Evolutionary conservation across 2,797 vertebrate species (phyloP).

Genomic region (Phoebastria nigripes): DNA sequence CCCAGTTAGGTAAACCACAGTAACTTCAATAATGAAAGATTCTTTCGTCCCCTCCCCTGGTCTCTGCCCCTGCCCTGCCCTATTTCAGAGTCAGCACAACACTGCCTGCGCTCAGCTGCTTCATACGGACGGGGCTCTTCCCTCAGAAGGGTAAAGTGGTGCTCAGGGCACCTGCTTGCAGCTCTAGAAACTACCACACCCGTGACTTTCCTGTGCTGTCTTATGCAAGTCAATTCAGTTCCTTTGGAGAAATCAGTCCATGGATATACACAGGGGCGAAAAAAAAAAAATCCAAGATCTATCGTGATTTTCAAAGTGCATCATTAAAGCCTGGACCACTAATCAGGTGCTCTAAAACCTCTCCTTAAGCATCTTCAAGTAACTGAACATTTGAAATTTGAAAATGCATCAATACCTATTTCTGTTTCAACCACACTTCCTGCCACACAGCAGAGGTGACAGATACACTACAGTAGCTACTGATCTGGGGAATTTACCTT

Average conservation of each 20-base stretch:
- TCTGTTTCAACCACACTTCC: background rate
- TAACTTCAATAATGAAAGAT: background rate
- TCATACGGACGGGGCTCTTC: fast-evolving
- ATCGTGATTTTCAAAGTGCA: background rate
- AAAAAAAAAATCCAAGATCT: no score
- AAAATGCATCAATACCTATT: background rate
- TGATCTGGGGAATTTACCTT: background rate
- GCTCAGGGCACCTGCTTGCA: background rate
- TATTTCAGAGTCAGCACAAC: background rate
- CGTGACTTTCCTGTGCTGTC: background rate
- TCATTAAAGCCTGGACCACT: background rate
- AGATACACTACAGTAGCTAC: background rate
- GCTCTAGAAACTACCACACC: fast-evolving
- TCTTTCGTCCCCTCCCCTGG: background rate
- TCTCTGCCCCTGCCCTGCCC: fast-evolving
- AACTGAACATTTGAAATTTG: background rate
- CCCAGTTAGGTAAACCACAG: background rate
- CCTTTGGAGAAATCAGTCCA: background rate
- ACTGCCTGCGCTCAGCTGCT: background rate
- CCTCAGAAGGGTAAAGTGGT: background rate
- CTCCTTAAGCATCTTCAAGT: background rate
- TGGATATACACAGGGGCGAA: fast-evolving
- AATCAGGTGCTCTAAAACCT: background rate
- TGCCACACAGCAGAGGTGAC: background rate
- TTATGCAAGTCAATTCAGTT: background rate